Percentiles rank a stretch among this genome's conserved stretches.
Evolutionary conservation across 1,140 invertebrate genomes (phyloP).

Genomic region (Drosophila athabasca): DNA sequence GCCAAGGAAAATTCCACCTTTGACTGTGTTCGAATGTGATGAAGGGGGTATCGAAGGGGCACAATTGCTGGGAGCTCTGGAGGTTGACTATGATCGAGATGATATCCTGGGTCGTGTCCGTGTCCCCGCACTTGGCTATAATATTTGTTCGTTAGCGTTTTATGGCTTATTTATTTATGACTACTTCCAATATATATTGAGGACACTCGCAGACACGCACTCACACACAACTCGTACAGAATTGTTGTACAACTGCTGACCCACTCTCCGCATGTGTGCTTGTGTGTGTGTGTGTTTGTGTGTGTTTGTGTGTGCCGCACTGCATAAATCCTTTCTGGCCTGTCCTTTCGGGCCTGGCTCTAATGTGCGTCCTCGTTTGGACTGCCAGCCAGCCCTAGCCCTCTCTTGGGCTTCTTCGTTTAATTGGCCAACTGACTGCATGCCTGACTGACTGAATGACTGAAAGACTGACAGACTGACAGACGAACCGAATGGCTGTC

Average conservation of each 20-base stretch:
- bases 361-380: constrained; percentile 74
- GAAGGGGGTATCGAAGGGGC: no score
- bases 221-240: neutral
- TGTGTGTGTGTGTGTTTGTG: constrained; percentile 19
- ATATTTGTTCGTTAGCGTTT: constrained; percentile 36
- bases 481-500: constrained; percentile 8
- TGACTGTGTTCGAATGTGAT: no score
- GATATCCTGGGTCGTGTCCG: neutral
- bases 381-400: constrained; percentile 34
- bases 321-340: constrained; percentile 60
- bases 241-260: constrained; percentile 24
- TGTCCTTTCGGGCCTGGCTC: constrained; percentile 37
- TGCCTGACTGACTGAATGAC: constrained; percentile 8
- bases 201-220: constrained; percentile 40
- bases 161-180: constrained; percentile 61
- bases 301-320: constrained; percentile 47
- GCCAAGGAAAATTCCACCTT: no score
- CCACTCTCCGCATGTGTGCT: constrained; percentile 25
- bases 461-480: constrained; percentile 4
- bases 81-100: constrained; percentile 30
- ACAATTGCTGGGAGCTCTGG: neutral
- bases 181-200: constrained; percentile 51
- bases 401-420: constrained; percentile 32
- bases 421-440: constrained; percentile 43
- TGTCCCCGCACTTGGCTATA: constrained; percentile 12